Conservation (phyloP, 2,888 invertebrate genomes). For the Villa cingulata region DNA sequence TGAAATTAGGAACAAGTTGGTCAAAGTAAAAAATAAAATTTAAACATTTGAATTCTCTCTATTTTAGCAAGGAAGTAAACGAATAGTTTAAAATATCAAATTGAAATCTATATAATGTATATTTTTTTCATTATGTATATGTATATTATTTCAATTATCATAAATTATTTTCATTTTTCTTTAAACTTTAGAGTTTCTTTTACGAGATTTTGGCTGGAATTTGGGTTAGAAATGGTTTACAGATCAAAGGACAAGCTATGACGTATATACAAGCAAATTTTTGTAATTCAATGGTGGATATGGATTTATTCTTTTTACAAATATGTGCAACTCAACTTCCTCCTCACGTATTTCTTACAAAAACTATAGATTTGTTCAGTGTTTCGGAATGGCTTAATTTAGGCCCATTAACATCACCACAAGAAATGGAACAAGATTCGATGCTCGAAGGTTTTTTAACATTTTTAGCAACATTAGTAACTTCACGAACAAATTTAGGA, state of each 20-base stretch:
- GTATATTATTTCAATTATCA: not conserved
- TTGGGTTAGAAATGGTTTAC: conserved; percentile 94
- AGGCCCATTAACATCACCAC: conserved; percentile 51
- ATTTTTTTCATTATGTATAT: too few species aligned
- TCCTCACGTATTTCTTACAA: conserved; percentile 71
- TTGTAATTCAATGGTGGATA: conserved; percentile 97
- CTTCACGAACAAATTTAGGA: conserved; percentile 68
- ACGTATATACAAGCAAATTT: conserved; percentile 98
- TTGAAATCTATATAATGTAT: too few species aligned
- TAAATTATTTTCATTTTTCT: conserved; percentile 8
- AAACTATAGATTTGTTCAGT: conserved; percentile 84
- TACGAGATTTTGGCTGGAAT: conserved; percentile 88
- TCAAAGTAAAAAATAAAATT: too few species aligned
- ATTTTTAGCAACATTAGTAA: conserved; percentile 78
- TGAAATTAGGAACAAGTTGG: too few species aligned
- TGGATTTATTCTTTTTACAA: conserved; percentile 90
- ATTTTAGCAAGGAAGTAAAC: too few species aligned
- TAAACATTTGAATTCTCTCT: too few species aligned
- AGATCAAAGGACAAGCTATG: conserved; percentile 98
- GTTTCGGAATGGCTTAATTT: conserved; percentile 75
- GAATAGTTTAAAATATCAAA: too few species aligned
- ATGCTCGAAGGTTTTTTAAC: conserved; percentile 90
- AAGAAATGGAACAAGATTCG: conserved; percentile 71
- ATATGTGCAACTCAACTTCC: conserved; percentile 81
- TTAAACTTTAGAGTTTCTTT: conserved; percentile 70